Evolutionary conservation across 2,797 vertebrate species (phyloP), one percentile per base, ranked within the genome.

Genomic region (Paramormyrops hopkinsi): DNA sequence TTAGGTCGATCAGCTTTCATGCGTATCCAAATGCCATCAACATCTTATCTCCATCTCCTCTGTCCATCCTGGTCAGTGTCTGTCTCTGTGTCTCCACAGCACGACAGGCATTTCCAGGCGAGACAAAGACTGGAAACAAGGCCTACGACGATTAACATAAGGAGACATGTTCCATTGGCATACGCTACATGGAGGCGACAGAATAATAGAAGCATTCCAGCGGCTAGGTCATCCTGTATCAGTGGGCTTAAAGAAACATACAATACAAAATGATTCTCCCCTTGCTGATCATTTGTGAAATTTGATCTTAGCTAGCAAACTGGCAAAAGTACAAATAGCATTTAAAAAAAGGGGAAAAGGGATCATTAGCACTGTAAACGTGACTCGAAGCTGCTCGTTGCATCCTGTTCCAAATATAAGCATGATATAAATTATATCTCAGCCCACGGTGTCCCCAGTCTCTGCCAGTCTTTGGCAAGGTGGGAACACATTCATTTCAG

Each of bases 1-100:
- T 89, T 87, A 84, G 53, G 22, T 88, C 85, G 69, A 11, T 53
- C n/a, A 19, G 53, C 88, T 88, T 25, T 48, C 4, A n/a, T n/a
- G 33, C 46, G 12, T 19, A 29, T 25, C 41, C 22, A 41, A 76
- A 33, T 54, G 84, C 25, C 12, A 17, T 54, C 50, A n/a, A 29
- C 46, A 37, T 19, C n/a, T 44, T 7, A 33, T n/a, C 62, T 46
- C 62, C 62, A 29, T 69, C 62, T 69, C n/a, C 12, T 44, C 50
- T 3, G 17, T 33, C 19, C 0, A 2, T 29, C 87, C 25, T 73
- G 29, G 69, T 6, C 73, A 76, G 50, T 87, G 29, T 59, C 53
- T 59, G 53, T 87, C 86, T 33, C 29, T 7, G 12, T 29, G 22
- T 37, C 50, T 25, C 46, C 41, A 46, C 19, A 25, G 50, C 84